Percentiles rank a stretch among this genome's conserved stretches.
Evolutionary conservation across 2,113 vertebrate genomes (phyloP).

Genomic region (Corythornis vintsioides): DNA sequence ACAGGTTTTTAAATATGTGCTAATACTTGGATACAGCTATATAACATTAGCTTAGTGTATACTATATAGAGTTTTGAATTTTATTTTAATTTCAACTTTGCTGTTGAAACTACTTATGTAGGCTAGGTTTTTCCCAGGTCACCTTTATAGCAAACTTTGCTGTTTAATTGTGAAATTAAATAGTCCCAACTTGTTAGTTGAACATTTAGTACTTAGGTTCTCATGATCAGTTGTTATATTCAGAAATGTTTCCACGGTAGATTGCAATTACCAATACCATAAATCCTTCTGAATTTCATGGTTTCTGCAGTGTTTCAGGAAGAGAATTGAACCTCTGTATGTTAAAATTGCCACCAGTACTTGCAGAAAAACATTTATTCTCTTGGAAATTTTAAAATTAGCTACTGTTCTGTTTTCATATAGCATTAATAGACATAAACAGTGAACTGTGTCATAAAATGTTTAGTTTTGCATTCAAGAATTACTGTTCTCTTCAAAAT

Average conservation of each 20-base stretch:
- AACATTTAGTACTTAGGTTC: background rate
- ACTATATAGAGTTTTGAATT: background rate
- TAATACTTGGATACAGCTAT: background rate
- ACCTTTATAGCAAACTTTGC: background rate
- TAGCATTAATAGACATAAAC: background rate
- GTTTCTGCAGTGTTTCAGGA: background rate
- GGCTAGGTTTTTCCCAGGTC: background rate
- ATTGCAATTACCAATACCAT: background rate
- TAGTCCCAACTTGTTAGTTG: background rate
- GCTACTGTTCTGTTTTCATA: background rate
- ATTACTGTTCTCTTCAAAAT: conserved; percentile 10
- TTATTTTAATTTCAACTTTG: background rate
- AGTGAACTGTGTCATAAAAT: conserved; percentile 1
- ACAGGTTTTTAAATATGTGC: background rate
- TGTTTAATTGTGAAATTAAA: no score
- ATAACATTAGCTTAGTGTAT: background rate
- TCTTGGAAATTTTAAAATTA: background rate
- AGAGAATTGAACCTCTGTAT: background rate
- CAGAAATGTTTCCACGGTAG: background rate
- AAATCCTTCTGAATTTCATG: background rate
- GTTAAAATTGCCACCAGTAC: background rate
- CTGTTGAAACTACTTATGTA: background rate
- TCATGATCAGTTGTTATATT: background rate
- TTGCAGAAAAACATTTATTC: background rate
- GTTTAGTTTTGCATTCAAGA: background rate